Conservation (phyloP, 1,140 invertebrate species). For the Drosophila biarmipes region DNA sequence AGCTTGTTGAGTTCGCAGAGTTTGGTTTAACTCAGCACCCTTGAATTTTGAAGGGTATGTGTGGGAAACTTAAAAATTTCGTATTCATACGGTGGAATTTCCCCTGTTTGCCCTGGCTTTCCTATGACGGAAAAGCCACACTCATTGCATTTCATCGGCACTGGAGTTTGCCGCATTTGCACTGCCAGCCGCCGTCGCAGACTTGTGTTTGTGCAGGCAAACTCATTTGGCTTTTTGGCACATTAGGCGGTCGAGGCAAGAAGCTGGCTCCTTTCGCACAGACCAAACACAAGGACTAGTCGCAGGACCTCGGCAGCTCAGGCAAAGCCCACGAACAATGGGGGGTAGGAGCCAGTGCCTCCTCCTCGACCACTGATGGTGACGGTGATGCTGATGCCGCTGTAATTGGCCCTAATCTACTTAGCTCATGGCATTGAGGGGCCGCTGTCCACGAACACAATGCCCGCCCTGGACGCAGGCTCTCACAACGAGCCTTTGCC, state of each 20-base stretch:
- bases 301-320: slow-evolving; percentile 11
- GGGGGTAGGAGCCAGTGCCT: slow-evolving; percentile 2
- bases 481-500: slow-evolving; percentile 62
- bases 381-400: slow-evolving; percentile 51
- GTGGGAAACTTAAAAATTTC: slow-evolving; percentile 21
- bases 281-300: slow-evolving; percentile 57
- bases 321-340: slow-evolving; percentile 23
- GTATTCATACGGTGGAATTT: slow-evolving; percentile 19
- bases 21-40: background rate
- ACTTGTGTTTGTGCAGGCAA: slow-evolving; percentile 53
- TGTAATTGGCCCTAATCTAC: slow-evolving; percentile 79
- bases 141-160: slow-evolving; percentile 66
- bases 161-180: slow-evolving; percentile 28
- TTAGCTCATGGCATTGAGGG: slow-evolving; percentile 66
- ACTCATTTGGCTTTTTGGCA: slow-evolving; percentile 74
- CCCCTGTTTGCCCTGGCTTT: slow-evolving; percentile 51
- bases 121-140: slow-evolving; percentile 48
- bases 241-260: slow-evolving; percentile 41
- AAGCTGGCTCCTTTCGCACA: slow-evolving; percentile 39
- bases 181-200: slow-evolving; percentile 10
- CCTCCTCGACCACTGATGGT: slow-evolving; percentile 32
- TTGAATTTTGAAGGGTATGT: slow-evolving; percentile 1
- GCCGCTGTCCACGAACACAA: slow-evolving; percentile 54
- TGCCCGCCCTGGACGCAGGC: slow-evolving; percentile 41
- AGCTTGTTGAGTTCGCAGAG: background rate